phyloP scores from a whole-genome alignment of 2,888 invertebrate genomes.

The Pelosia muscerda region DNA sequence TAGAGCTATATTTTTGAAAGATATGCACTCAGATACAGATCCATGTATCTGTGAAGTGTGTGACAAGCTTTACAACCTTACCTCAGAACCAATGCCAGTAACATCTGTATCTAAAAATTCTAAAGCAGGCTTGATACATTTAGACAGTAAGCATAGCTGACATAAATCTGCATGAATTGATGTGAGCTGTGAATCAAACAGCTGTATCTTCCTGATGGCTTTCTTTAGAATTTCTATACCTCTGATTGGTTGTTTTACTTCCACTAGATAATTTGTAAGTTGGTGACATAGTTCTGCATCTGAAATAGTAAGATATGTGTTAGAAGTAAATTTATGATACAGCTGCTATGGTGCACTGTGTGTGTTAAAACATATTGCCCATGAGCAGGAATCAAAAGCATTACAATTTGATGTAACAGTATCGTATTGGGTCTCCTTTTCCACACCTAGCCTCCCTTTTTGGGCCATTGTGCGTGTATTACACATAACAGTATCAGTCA shows the following conservation, averaged over 20 bases:
- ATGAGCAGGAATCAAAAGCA: not conserved
- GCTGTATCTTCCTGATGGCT: constrained; percentile 95
- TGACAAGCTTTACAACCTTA: constrained; percentile 60
- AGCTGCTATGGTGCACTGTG: no score
- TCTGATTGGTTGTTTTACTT: constrained; percentile 91
- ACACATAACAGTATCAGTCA: no score
- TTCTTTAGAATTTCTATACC: constrained; percentile 94
- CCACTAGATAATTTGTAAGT: constrained; percentile 92
- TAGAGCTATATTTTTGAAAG: no score
- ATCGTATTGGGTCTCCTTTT: no score
- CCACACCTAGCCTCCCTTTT: no score
- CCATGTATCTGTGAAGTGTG: no score
- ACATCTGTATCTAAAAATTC: constrained; percentile 96
- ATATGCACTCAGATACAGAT: no score
- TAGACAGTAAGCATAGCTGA: constrained; percentile 95
- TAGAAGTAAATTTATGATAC: not conserved
- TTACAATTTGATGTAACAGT: no score
- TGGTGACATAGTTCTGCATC: constrained; percentile 96
- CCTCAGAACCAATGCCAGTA: constrained; percentile 96
- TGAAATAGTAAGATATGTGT: constrained; percentile 64
- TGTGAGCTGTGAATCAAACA: constrained; percentile 95
- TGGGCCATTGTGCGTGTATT: no score
- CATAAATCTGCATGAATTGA: constrained; percentile 98
- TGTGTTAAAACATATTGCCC: no score
- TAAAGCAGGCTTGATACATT: constrained; percentile 96